Percentiles rank a stretch among this genome's conserved stretches.
These are phyloP conservation scores for Stichodactyla mertensii DNA, from an alignment of 64 coral and sea anemone genomes.

Conservation along the genomic window DNA sequence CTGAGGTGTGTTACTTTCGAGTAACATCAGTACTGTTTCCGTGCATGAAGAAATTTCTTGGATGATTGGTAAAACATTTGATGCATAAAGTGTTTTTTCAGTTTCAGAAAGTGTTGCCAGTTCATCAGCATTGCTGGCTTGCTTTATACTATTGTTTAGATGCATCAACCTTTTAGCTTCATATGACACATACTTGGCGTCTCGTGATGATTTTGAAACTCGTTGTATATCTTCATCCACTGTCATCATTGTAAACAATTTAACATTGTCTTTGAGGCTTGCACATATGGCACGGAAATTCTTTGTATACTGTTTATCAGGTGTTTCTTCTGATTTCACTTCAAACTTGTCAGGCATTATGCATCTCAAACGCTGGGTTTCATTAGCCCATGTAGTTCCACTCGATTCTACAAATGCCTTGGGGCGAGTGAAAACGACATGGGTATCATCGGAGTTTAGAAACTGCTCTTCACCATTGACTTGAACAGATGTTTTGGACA, in stretches of 20 bases:
- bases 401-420: slow-evolving; percentile 12
- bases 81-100: slow-evolving; percentile 1
- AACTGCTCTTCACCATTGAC: not conserved
- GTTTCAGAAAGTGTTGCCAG: not conserved
- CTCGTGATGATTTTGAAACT: not conserved
- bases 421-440: slow-evolving; percentile 24
- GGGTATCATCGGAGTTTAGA: not conserved
- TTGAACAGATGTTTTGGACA: not conserved
- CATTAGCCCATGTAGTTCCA: slow-evolving; percentile 29
- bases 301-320: slow-evolving; percentile 4
- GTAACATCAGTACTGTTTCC: slow-evolving; percentile 11
- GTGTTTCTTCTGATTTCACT: not conserved
- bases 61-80: not conserved
- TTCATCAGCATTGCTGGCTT: not conserved
- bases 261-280: not conserved
- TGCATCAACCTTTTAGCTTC: not conserved
- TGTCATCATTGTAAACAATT: slow-evolving; percentile 15
- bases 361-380: not conserved
- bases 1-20: slow-evolving; percentile 18
- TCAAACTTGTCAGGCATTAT: slow-evolving; percentile 15
- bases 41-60: not conserved
- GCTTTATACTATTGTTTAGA: not conserved
- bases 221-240: not conserved
- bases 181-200: not conserved
- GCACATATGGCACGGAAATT: slow-evolving; percentile 29